phyloP scores from a whole-genome alignment of 2,888 invertebrate species.

The Xiphydria camelus region DNA sequence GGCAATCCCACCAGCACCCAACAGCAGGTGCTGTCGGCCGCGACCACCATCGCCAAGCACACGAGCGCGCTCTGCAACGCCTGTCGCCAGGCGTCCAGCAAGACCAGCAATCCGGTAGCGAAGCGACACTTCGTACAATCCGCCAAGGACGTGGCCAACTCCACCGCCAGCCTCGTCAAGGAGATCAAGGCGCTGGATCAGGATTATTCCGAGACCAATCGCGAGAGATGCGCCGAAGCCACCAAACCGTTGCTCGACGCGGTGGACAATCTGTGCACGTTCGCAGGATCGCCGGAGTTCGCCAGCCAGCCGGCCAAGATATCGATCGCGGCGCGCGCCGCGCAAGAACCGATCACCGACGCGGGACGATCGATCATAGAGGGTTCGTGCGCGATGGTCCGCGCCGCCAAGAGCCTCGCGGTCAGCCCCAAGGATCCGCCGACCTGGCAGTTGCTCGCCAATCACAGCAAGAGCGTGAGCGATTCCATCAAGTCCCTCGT shows the following conservation, averaged over 20 bases:
- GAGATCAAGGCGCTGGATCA: constrained; percentile 90
- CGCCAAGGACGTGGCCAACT: constrained; percentile 96
- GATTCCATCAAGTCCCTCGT: constrained; percentile 95
- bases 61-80: constrained; percentile 95
- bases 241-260: constrained; percentile 87
- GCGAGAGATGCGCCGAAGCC: constrained; percentile 73
- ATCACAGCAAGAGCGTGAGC: constrained; percentile 92
- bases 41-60: constrained; percentile 94
- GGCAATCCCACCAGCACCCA: constrained; percentile 73
- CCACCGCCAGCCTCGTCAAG: constrained; percentile 91
- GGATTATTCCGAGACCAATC: constrained; percentile 78
- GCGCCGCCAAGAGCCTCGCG: constrained; percentile 86
- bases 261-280: constrained; percentile 88
- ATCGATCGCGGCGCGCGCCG: constrained; percentile 77
- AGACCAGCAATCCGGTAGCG: constrained; percentile 86
- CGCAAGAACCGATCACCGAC: constrained; percentile 85
- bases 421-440: constrained; percentile 87
- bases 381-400: constrained; percentile 88
- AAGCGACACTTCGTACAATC: constrained; percentile 97
- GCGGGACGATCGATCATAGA: constrained; percentile 80
- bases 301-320: constrained; percentile 90
- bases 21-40: constrained; percentile 83
- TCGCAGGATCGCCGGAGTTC: constrained; percentile 93
- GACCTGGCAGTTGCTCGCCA: constrained; percentile 92
- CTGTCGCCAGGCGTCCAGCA: constrained; percentile 89